Evolutionary conservation across 2,888 invertebrate species (phyloP), one percentile per base, ranked within the genome.

Genomic region (Pristionchus entomophagus): DNA sequence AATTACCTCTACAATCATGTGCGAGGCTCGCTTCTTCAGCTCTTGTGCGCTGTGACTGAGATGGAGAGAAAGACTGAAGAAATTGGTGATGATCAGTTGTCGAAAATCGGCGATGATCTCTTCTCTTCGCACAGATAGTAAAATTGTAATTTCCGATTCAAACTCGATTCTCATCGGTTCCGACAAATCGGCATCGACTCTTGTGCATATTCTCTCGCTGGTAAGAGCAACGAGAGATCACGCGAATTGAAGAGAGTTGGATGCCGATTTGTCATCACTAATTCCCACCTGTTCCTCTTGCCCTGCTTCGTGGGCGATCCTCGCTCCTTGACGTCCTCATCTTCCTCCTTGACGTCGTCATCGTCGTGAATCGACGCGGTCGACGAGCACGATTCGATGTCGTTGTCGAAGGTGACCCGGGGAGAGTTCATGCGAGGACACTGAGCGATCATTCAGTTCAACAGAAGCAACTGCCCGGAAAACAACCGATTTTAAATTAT

Each of bases 1-100:
- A n/a, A 8, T 59, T 26, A 41, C 82, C 82, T 82, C n/a, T 12
- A 82, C 59, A 29, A 82, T 59, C 38, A 82, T 82, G 59, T 82
- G 56, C 14, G 82, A 82, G 5, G 82, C 82, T 38, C 82, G 82
- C 26, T 59, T 82, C 78, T 51, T 80, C 32, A 80, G 32, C 22
- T 80, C 78, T 32, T 49, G 51, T 49, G 78, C 78, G 10, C 78
- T 80, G 26, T 80, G 78, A 51, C 78, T 80, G 32, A 80, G 49
- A 49, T 80, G 49, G 49, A 80, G 51, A 1, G 78, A 80, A 2
- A 80, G 41, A 32, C 78, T 80, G 35, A 45, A 77, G 38, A 69
- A 35, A 65, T 22, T 53, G n/a, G n/a, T n/a, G n/a, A n/a, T n/a
- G n/a, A n/a, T n/a, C n/a, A n/a, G n/a, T n/a, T n/a, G n/a, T n/a